Percentiles rank a stretch among this genome's conserved stretches.
These are phyloP conservation scores for Neoascia interrupta DNA, from an alignment of 2,888 invertebrate species.

Conservation along the genomic window DNA sequence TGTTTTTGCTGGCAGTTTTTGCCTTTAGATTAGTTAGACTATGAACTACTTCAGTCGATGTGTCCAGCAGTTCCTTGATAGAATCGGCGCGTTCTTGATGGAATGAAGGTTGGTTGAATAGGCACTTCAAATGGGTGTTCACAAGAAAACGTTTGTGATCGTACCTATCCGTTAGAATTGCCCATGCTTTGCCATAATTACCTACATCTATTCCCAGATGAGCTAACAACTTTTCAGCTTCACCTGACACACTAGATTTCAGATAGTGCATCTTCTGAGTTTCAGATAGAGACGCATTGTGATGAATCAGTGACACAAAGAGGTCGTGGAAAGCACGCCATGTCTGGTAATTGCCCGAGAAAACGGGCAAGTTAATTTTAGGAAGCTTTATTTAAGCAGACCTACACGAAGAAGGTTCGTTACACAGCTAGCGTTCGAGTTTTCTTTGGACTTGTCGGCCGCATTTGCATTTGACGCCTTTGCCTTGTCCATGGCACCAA, in stretches of 20 bases:
- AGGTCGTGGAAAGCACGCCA: constrained; percentile 2
- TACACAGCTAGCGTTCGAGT: too few relatives aligned
- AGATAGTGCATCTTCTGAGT: neutral
- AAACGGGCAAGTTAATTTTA: constrained; percentile 6
- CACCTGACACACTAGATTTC: constrained; percentile 6
- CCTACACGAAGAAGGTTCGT: too few relatives aligned
- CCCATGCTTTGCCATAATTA: neutral
- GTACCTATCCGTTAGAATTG: neutral
- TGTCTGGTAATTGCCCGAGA: constrained; percentile 1
- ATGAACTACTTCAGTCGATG: neutral
- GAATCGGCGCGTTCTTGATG: neutral
- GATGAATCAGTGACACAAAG: neutral
- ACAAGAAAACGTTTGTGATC: constrained; percentile 4
- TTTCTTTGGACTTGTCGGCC: too few relatives aligned
- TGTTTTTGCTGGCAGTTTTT: too few relatives aligned
- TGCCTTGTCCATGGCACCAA: too few relatives aligned
- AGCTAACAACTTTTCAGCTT: too few relatives aligned
- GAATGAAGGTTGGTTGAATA: neutral
- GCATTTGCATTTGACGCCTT: too few relatives aligned
- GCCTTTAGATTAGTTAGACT: neutral
- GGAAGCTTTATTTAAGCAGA: constrained; percentile 1
- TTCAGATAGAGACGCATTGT: neutral
- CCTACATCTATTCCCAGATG: neutral
- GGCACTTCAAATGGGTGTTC: neutral
- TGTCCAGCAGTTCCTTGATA: constrained; percentile 7